A percentile compares a stretch with the other conserved stretches of the same genome.
Evolutionary conservation across 53 echinoderm and acorn worm genomes (phyloP).

Genomic region (Temnopleurus reevesii): DNA sequence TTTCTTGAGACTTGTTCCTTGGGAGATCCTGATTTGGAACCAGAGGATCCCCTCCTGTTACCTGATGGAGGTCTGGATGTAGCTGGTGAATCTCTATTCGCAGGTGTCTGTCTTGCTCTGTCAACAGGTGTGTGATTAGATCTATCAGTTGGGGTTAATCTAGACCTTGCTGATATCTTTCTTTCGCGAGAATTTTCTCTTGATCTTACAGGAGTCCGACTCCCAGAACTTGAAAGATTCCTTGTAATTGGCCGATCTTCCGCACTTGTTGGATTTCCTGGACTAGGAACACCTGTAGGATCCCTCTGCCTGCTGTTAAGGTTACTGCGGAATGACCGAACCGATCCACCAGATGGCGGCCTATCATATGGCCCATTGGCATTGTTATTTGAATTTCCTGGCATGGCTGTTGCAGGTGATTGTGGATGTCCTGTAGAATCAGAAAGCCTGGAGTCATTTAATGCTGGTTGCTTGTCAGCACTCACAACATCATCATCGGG

Average conservation of each 20-base stretch:
- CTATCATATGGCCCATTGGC: background rate
- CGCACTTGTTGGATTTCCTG: background rate
- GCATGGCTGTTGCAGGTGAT: background rate
- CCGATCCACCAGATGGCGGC: conserved; percentile 43
- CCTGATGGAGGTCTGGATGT: background rate
- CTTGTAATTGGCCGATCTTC: background rate
- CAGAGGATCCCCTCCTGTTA: background rate
- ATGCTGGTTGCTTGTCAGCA: background rate
- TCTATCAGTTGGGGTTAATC: background rate
- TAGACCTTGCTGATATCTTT: background rate
- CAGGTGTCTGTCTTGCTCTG: background rate
- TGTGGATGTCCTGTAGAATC: background rate
- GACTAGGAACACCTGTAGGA: background rate
- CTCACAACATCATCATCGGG: background rate
- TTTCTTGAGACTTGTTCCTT: background rate
- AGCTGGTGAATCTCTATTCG: background rate
- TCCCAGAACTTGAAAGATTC: background rate
- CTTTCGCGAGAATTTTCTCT: conserved; percentile 34
- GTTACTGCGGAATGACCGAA: conserved; percentile 28
- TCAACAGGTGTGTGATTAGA: background rate
- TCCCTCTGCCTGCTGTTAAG: background rate
- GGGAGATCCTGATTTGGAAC: background rate
- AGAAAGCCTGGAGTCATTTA: background rate
- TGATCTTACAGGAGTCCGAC: conserved; percentile 31
- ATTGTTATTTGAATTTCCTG: conserved; percentile 40